Evolutionary conservation across 2,113 vertebrate species (phyloP).

Genomic region (Grus americana): DNA sequence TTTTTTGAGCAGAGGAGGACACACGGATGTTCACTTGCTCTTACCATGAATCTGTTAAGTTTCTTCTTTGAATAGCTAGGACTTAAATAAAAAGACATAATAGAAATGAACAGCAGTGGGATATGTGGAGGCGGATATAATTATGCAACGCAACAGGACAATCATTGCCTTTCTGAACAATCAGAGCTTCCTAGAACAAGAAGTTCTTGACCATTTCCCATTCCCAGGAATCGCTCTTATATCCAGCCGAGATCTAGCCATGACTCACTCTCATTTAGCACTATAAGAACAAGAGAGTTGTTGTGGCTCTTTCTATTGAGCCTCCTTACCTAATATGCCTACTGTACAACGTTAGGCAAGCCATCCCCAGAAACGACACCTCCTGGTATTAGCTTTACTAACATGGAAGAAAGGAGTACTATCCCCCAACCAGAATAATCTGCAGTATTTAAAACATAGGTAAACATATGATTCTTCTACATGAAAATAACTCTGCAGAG

Average conservation of each 20-base stretch:
- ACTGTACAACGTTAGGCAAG: neutral
- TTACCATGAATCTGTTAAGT: neutral
- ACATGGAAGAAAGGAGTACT: rapidly evolving
- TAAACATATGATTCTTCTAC: neutral
- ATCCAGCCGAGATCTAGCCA: neutral
- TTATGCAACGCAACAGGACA: neutral
- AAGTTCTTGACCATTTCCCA: neutral
- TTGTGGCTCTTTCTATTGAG: neutral
- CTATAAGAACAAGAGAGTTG: neutral
- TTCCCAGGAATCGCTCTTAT: neutral
- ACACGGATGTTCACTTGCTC: neutral
- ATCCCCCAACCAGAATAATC: neutral
- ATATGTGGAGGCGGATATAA: neutral
- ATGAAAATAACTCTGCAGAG: neutral
- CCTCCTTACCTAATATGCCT: neutral
- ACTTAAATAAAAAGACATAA: neutral
- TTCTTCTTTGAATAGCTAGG: neutral
- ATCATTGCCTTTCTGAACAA: neutral
- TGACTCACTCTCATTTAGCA: neutral
- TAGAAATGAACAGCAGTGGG: neutral
- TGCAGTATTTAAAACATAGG: neutral
- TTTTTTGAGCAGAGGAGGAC: neutral
- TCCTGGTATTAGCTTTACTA: neutral
- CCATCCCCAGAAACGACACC: neutral
- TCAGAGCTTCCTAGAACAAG: neutral